Percentiles rank a stretch among this genome's conserved stretches.
These are phyloP conservation scores for Spinus olivaceus DNA, from an alignment of 2,797 vertebrate genomes.

Conservation along the genomic window DNA sequence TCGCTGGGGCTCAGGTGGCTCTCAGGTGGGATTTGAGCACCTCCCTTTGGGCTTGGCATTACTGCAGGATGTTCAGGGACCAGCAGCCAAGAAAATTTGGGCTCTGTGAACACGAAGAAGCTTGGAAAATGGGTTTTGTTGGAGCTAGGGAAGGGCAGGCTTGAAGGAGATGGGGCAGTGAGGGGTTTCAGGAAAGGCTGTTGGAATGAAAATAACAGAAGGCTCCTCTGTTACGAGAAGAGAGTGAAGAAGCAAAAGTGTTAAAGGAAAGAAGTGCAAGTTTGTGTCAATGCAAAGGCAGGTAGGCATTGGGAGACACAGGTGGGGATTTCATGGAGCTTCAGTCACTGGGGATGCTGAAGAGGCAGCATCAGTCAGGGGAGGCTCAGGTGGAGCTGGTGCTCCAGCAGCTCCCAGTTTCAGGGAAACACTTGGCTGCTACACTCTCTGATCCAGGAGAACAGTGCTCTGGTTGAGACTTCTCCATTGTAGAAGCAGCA, in stretches of 20 bases:
- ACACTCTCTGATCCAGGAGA: neutral
- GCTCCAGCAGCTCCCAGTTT: neutral
- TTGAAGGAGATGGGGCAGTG: neutral
- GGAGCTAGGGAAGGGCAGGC: neutral
- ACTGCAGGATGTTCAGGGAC: neutral
- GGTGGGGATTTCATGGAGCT: neutral
- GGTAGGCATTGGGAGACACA: fast-evolving
- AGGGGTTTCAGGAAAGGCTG: neutral
- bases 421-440: neutral
- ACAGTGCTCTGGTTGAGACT: neutral
- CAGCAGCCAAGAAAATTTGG: fast-evolving
- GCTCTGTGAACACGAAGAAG: neutral
- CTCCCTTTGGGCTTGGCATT: neutral
- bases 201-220: neutral
- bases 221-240: fast-evolving
- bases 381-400: neutral
- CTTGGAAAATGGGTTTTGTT: neutral
- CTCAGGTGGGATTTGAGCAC: neutral
- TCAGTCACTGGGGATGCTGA: neutral
- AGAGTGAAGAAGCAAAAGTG: neutral
- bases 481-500: neutral
- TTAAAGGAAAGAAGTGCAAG: neutral
- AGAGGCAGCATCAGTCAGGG: neutral
- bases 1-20: neutral
- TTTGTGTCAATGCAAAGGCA: fast-evolving